Evolutionary conservation across 2,888 invertebrate species (phyloP).

Genomic region (Drosophila infuscata): DNA sequence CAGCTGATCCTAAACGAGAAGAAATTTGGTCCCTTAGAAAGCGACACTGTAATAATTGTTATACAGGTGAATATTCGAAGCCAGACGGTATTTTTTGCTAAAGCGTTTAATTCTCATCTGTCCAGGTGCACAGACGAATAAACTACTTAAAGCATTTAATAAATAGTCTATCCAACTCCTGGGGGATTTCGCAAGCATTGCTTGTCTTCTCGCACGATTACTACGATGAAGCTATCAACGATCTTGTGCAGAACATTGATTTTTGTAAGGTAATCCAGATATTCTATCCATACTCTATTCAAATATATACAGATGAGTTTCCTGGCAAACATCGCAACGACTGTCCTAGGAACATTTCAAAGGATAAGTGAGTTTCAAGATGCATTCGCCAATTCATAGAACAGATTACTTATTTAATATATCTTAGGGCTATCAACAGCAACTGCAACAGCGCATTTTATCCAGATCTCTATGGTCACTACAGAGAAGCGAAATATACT

Average conservation of each 20-base stretch:
- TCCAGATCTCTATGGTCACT: constrained; percentile 98
- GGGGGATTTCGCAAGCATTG: constrained; percentile 90
- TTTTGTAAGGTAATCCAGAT: constrained; percentile 95
- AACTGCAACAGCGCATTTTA: constrained; percentile 96
- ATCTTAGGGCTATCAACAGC: constrained; percentile 90
- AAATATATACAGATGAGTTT: constrained; percentile 95
- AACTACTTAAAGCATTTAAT: constrained; percentile 97
- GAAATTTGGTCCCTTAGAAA: constrained; percentile 93
- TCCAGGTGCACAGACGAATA: constrained; percentile 96
- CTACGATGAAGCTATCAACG: constrained; percentile 96
- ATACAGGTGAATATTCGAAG: constrained; percentile 88
- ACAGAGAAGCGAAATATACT: constrained; percentile 97
- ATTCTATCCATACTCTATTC: constrained; percentile 98
- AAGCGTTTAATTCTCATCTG: constrained; percentile 13
- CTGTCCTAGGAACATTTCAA: constrained; percentile 94
- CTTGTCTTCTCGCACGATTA: constrained; percentile 98
- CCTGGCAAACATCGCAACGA: constrained; percentile 98
- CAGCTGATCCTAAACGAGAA: constrained; percentile 95
- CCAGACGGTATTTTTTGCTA: background rate
- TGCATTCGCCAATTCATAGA: background rate
- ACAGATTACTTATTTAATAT: constrained; percentile 23
- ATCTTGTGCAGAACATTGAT: constrained; percentile 95
- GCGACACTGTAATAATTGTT: constrained; percentile 94
- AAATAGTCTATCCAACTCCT: constrained; percentile 88
- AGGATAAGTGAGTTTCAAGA: constrained; percentile 89